phyloP scores from a whole-genome alignment of 2,888 invertebrate species.

The Morpho helenor region DNA sequence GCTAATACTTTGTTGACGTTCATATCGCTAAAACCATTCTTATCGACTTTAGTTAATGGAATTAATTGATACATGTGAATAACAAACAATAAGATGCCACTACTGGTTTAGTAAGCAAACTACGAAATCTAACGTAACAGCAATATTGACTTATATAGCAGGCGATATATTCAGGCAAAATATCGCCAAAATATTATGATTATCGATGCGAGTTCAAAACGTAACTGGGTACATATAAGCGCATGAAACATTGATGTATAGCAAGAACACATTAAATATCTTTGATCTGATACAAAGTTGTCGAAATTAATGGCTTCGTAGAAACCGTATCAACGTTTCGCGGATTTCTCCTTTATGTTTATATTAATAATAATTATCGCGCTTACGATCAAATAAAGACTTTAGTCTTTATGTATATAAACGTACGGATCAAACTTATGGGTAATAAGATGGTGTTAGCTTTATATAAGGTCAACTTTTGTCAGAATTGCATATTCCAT shows the following conservation, averaged over 20 bases:
- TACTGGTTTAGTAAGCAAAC: constrained; percentile 1
- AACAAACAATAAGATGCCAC: no score
- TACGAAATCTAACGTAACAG: constrained; percentile 12
- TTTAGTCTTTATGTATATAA: no score
- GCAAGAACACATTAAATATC: constrained; percentile 3
- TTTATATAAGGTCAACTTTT: no score
- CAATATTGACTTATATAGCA: constrained; percentile 6
- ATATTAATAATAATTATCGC: no score
- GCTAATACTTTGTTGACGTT: no score
- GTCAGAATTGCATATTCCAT: no score
- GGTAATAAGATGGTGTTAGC: no score
- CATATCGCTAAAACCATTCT: no score
- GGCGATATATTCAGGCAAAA: constrained; percentile 6
- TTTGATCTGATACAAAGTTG: constrained; percentile 9
- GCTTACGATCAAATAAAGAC: no score
- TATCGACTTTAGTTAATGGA: no score
- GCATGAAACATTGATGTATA: not conserved
- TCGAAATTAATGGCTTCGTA: not conserved
- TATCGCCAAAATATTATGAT: constrained; percentile 21
- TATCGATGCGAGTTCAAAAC: constrained; percentile 1
- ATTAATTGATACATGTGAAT: no score
- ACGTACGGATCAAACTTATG: no score
- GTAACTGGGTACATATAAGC: not conserved
- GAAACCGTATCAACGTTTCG: constrained; percentile 1
- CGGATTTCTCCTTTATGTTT: not conserved